phyloP scores from a whole-genome alignment of 2,797 vertebrate genomes.

The Alauda arvensis region DNA sequence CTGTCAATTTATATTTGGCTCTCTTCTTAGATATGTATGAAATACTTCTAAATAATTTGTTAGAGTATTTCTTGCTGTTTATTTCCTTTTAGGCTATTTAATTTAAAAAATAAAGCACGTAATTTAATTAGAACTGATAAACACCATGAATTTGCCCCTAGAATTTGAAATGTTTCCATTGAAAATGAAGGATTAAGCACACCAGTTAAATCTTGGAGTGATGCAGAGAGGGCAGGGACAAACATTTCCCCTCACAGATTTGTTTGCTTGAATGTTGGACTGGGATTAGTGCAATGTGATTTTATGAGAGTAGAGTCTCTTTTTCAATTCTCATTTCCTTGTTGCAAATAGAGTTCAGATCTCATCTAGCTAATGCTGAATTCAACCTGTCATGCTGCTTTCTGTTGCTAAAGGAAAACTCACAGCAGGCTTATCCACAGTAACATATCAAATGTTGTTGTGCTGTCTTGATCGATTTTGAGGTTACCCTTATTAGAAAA shows the following conservation, averaged over 20 bases:
- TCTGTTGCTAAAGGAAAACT: neutral
- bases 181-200: slow-evolving; percentile 17
- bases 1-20: slow-evolving; percentile 55
- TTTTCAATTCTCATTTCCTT: neutral
- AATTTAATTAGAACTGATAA: slow-evolving; percentile 30
- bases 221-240: neutral
- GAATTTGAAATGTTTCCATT: neutral
- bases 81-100: slow-evolving; percentile 23
- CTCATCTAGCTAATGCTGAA: neutral
- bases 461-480: neutral
- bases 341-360: neutral
- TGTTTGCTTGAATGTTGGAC: neutral
- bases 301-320: neutral
- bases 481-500: neutral
- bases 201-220: neutral
- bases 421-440: neutral
- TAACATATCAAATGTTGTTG: neutral
- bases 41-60: slow-evolving; percentile 43
- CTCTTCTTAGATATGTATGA: slow-evolving; percentile 28
- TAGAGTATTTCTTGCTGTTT: neutral
- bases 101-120: slow-evolving; percentile 25
- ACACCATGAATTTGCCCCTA: neutral
- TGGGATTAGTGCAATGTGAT: neutral
- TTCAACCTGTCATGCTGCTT: neutral
- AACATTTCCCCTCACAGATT: neutral